These are phyloP conservation scores for Eulemur coronatus DNA, from an alignment of 2,797 vertebrate species.

Conservation along the genomic window DNA sequence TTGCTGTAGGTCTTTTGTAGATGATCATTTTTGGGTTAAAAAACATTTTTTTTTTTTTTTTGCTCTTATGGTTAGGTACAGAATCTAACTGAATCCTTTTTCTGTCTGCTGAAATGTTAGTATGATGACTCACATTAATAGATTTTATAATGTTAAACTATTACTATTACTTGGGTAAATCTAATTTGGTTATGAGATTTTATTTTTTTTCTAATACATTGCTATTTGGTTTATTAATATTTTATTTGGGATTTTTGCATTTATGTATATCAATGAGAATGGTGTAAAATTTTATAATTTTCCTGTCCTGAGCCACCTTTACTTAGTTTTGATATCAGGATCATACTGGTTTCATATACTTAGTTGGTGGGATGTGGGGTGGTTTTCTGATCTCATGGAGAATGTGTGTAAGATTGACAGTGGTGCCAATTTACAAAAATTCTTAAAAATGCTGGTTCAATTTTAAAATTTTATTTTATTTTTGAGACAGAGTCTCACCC, in stretches of 20 bases:
- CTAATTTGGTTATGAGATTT: background rate
- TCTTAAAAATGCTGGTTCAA: background rate
- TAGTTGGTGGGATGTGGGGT: background rate
- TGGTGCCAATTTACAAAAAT: background rate
- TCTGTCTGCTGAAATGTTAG: background rate
- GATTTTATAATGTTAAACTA: background rate
- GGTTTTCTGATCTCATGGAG: background rate
- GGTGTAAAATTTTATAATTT: background rate
- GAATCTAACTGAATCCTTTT: background rate
- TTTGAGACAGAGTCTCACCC: too few relatives aligned
- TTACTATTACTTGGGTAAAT: background rate
- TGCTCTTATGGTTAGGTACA: background rate
- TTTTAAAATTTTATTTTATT: background rate
- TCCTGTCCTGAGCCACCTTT: background rate
- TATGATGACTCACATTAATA: background rate
- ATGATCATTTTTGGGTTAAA: background rate
- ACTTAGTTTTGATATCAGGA: slow-evolving; percentile 19
- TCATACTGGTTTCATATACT: background rate
- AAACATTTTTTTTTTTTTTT: background rate
- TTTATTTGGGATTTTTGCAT: background rate
- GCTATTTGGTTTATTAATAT: background rate
- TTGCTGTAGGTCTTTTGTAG: background rate
- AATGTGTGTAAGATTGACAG: background rate
- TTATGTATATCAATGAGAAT: background rate
- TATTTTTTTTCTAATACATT: background rate